Evolutionary conservation across 2,888 invertebrate genomes (phyloP).

Genomic region (Apodemia hepburni): DNA sequence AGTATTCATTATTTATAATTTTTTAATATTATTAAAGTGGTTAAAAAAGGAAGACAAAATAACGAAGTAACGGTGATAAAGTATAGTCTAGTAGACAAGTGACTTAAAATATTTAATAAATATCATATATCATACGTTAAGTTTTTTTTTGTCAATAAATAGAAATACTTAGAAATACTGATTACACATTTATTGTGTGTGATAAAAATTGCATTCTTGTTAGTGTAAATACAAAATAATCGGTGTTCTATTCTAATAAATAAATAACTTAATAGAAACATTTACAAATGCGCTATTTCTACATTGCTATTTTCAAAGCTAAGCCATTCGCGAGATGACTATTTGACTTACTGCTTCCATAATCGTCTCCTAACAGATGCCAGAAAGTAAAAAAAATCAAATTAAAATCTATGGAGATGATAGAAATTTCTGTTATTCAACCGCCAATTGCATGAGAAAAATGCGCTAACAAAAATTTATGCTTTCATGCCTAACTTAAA

Average conservation of each 20-base stretch:
- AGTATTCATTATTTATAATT: background rate
- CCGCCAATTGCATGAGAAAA: constrained; percentile 46
- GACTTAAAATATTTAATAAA: constrained; percentile 2
- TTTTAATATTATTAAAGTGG: constrained; percentile 5
- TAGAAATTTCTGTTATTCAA: constrained; percentile 40
- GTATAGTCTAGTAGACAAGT: constrained; percentile 1
- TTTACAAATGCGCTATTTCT: constrained; percentile 47
- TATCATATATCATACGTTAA: constrained; percentile 7
- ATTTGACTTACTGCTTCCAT: constrained; percentile 79
- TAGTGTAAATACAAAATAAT: constrained; percentile 31
- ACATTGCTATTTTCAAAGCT: constrained; percentile 60
- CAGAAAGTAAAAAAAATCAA: constrained; percentile 72
- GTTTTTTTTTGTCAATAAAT: background rate
- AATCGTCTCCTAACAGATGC: constrained; percentile 80
- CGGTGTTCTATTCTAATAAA: constrained; percentile 40
- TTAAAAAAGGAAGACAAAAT: background rate
- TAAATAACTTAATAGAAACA: constrained; percentile 35
- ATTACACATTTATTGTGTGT: background rate
- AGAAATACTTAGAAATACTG: constrained; percentile 7
- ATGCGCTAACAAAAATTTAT: constrained; percentile 24
- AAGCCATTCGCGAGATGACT: constrained; percentile 72
- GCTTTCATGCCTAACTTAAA: constrained; percentile 20
- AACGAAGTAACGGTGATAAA: background rate
- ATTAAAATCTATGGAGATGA: constrained; percentile 67
- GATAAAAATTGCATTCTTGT: constrained; percentile 19